Conservation (phyloP, 2,113 vertebrate genomes). For the Scatophagus argus region DNA sequence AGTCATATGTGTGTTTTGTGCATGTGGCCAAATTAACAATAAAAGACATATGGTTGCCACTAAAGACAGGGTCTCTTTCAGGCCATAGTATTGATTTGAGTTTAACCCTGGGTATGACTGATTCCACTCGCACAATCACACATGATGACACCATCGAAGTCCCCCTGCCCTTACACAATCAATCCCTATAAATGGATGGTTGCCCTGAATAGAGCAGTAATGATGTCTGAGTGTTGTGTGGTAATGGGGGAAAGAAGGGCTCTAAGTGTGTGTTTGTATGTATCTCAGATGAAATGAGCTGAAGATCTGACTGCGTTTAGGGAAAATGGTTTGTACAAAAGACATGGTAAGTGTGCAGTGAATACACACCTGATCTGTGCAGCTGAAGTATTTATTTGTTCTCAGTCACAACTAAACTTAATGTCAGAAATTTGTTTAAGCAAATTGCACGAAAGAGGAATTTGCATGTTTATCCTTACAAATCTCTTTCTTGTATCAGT, state of each 20-base stretch:
- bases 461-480: slow-evolving; percentile 23
- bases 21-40: slow-evolving; percentile 21
- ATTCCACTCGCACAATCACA: slow-evolving; percentile 37
- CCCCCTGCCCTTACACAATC: slow-evolving; percentile 62
- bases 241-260: slow-evolving; percentile 27
- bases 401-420: background rate
- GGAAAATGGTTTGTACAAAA: slow-evolving; percentile 16
- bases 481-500: background rate
- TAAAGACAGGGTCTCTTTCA: slow-evolving; percentile 47
- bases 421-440: slow-evolving; percentile 30
- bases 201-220: slow-evolving; percentile 67
- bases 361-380: background rate
- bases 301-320: slow-evolving; percentile 28
- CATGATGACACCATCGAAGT: slow-evolving; percentile 50
- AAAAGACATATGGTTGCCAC: slow-evolving; percentile 27
- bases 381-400: background rate
- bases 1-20: background rate
- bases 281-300: slow-evolving; percentile 26
- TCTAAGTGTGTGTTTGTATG: background rate
- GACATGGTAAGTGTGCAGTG: background rate
- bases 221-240: slow-evolving; percentile 66
- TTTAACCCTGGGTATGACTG: slow-evolving; percentile 62
- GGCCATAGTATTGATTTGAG: slow-evolving; percentile 69
- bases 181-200: slow-evolving; percentile 73
- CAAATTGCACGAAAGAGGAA: slow-evolving; percentile 18